A percentile compares a stretch with the other conserved stretches of the same genome.
These are phyloP conservation scores for Rhineura floridana DNA, from an alignment of 2,113 vertebrate species.

Conservation along the genomic window DNA sequence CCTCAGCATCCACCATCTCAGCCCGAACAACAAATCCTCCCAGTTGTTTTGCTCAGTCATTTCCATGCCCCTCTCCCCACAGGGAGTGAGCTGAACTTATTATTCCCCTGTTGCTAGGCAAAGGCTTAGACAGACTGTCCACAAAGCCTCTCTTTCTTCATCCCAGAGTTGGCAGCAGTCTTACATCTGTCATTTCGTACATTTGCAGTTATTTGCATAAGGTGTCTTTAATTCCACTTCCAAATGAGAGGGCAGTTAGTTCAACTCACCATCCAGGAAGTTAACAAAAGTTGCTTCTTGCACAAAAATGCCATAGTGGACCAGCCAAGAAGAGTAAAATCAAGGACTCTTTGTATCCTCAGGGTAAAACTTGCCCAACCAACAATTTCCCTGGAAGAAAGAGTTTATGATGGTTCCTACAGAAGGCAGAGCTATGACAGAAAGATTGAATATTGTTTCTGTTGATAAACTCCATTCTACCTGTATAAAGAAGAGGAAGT, in stretches of 20 bases:
- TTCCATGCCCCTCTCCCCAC: neutral
- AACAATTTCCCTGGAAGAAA: neutral
- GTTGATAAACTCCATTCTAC: neutral
- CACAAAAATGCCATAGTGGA: neutral
- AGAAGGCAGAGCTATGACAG: neutral
- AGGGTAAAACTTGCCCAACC: neutral
- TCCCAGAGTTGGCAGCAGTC: neutral
- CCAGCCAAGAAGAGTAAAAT: neutral
- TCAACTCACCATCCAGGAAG: neutral
- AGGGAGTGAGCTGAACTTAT: neutral
- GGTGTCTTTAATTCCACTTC: neutral
- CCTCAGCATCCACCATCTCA: neutral
- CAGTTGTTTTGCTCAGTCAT: neutral
- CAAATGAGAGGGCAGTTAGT: neutral
- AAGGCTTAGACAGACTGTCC: neutral
- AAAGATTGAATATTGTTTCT: neutral
- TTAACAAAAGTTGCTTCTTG: neutral
- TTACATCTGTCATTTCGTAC: neutral
- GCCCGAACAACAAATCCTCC: neutral
- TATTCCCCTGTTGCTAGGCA: neutral
- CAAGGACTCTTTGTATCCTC: neutral
- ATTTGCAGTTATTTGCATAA: neutral
- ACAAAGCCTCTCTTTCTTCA: neutral
- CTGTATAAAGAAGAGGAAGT: neutral
- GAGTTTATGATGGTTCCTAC: too few species aligned